Evolutionary conservation across 2,888 invertebrate genomes (phyloP), one percentile per base, ranked within the genome.

Genomic region (Coelopa pilipes): DNA sequence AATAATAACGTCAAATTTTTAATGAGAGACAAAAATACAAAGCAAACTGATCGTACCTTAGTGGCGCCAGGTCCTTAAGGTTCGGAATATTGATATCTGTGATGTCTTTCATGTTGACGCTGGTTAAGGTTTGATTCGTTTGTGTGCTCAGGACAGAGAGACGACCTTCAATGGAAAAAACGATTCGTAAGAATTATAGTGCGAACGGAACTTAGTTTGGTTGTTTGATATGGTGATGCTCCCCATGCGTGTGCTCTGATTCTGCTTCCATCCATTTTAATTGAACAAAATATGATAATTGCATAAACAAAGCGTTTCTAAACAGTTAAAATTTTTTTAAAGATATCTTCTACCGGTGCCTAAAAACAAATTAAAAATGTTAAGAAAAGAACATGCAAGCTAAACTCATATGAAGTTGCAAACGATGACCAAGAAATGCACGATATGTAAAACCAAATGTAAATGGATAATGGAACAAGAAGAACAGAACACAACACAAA

Each of bases 81-180:
- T 86, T 86, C 21, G 84, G 81, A 76, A 87, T 83, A 77, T 85
- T 87, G 67, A 84, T 77, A 74, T 85, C 85, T 66, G 83, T 81
- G 76, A 87, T 83, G 77, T 88, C 85, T 76, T 86, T 86, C 82
- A 86, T 84, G 73, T 86, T 86, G 21, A 83, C 84, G 69, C 81
- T 84, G 50, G 87, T 86, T 60, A 82, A 77, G 19, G 83, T 83
- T 80, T 87, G 86, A 79, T 84, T 87, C 70, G 86, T 86, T 80
- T 88, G 87, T 47, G 88, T 87, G 76, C 86, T 87, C 75, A 88
- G 81, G 75, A 88, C 88, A 21, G 88, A 88, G 65, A 88, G 78
- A 49, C 88, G 87, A 70, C 88, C 88, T 87, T 57, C 34, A 34
- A 34, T 34, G 34, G 34, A 34, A 34, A 47, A 49, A 66, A 50